Evolutionary conservation across 2,888 invertebrate species (phyloP), one percentile per base, ranked within the genome.

Genomic region (Mesochorus sp.): DNA sequence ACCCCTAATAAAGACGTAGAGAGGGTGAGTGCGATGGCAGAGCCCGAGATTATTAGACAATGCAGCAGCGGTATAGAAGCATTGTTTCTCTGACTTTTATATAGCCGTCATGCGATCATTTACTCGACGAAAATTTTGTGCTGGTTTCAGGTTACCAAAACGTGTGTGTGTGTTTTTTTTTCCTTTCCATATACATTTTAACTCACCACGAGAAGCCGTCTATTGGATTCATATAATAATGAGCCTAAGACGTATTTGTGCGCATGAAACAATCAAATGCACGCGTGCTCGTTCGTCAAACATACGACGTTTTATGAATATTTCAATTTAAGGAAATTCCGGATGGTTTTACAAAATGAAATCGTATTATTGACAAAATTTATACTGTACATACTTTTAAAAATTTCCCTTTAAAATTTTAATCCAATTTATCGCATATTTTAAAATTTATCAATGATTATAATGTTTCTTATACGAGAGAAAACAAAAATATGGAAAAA

Each of bases 1-100:
- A 8, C 2, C 37, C 47, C 12, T 64, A 28, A 49, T 26, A 26
- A 28, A 19, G 12, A 53, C 21, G 61, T 61, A 17, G 24, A 61
- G 10, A 49, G 51, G 71, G 12, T 39, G 19, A 26, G 21, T 49
- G 42, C 51, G n/a, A 42, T 49, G 47, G 24, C 39, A 64, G 47
- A 57, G 37, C 39, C 34, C 59, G 53, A 47, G 51, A 26, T 28
- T 39, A 71, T 75, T 67, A 34, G 34, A 79, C 75, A 79, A 79
- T 79, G 61, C 61, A 42, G n/a, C 17, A 12, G 44, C 37, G 31
- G 57, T 37, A 34, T 4, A 19, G n/a, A 19, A 39, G 61, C 71
- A 67, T 53, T 88, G 88, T 88, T 88, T 87, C 85, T 80, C 83
- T 85, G 86, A 87, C 86, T 88, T 88, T 86, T 85, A 84, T 86